Percentiles rank a stretch among this genome's conserved stretches.
phyloP scores from a whole-genome alignment of 2,888 invertebrate genomes.

The Eurytoma adleriae region DNA sequence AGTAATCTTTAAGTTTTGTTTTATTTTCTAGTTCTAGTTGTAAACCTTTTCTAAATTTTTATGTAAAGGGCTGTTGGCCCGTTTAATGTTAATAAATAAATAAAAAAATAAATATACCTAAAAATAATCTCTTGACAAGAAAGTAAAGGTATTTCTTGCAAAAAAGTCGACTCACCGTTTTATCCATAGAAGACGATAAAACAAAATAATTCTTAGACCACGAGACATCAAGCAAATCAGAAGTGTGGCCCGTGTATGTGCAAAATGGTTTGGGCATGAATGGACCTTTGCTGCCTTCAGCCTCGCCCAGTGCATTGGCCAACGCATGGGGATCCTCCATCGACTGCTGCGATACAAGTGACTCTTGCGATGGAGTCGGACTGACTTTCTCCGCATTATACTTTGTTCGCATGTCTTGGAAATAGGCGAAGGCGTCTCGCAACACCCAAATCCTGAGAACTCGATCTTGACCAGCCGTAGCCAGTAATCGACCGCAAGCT shows the following conservation, averaged over 20 bases:
- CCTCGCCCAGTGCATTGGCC: conserved; percentile 78
- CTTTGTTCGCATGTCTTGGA: conserved; percentile 97
- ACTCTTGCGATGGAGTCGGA: conserved; percentile 95
- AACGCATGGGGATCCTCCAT: conserved; percentile 80
- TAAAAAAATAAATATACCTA: too few species aligned
- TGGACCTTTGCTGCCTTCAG: conserved; percentile 80
- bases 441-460: conserved; percentile 97
- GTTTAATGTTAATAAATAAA: too few species aligned
- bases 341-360: conserved; percentile 88
- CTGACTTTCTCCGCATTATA: conserved; percentile 94
- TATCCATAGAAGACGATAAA: conserved; percentile 98
- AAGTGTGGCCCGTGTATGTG: conserved; percentile 95
- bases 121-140: too few species aligned
- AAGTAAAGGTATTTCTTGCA: too few species aligned
- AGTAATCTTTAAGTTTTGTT: too few species aligned
- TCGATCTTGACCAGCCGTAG: conserved; percentile 98
- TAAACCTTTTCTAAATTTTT: too few species aligned
- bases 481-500: conserved; percentile 94
- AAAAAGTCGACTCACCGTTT: conserved; percentile 83
- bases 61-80: too few species aligned
- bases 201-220: conserved; percentile 99
- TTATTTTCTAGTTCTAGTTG: too few species aligned
- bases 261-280: conserved; percentile 95
- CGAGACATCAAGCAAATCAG: conserved; percentile 96
- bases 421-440: conserved; percentile 91